Conservation (phyloP, 2,113 vertebrate species). For the Poecile atricapillus region DNA sequence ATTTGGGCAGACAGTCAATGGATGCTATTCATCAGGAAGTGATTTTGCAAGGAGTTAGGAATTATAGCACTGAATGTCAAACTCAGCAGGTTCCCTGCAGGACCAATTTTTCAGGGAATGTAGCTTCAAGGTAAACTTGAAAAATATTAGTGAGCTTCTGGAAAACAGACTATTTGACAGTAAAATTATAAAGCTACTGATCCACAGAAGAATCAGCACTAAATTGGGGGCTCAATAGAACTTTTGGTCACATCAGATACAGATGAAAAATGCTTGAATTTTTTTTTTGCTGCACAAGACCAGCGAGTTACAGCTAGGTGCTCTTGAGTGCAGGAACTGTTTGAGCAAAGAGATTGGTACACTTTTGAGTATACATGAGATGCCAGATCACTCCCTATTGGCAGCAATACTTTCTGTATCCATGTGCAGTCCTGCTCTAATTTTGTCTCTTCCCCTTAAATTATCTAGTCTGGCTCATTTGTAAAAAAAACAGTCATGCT, state of each 20-base stretch:
- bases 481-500: not conserved
- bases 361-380: not conserved
- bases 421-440: not conserved
- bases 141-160: not conserved
- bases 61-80: not conserved
- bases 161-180: not conserved
- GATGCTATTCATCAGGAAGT: not conserved
- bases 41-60: not conserved
- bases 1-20: not conserved
- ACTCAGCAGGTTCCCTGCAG: not conserved
- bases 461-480: not conserved
- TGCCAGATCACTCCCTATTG: not conserved
- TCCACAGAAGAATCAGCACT: not conserved
- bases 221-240: not conserved
- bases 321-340: not conserved
- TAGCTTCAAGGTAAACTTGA: not conserved
- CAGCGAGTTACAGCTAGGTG: not conserved
- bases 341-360: not conserved
- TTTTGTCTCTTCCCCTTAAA: not conserved
- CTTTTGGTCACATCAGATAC: not conserved
- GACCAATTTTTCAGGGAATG: not conserved
- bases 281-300: not conserved
- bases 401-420: not conserved
- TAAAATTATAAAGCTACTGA: not conserved
- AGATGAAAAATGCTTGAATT: not conserved